Conservation (phyloP, 2,888 invertebrate genomes). For the Urechis unicinctus region DNA sequence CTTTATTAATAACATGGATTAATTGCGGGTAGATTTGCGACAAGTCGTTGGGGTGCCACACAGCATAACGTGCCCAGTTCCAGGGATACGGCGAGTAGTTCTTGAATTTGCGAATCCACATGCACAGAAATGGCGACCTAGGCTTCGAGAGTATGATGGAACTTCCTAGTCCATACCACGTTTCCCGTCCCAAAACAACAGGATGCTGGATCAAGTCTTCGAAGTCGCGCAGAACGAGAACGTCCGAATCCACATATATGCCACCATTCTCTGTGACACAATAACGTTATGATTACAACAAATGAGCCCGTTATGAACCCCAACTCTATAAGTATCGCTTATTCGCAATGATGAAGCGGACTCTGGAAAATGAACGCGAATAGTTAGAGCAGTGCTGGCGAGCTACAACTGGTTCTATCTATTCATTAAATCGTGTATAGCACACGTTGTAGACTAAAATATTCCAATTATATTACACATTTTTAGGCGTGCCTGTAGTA, state of each 20-base stretch:
- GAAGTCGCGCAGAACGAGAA: constrained; percentile 16
- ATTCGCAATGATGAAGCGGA: too few relatives aligned
- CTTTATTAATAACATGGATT: constrained; percentile 14
- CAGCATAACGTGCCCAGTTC: constrained; percentile 12
- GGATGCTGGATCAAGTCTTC: constrained; percentile 9
- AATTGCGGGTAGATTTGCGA: constrained; percentile 7
- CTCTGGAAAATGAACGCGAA: too few relatives aligned
- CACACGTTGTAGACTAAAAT: too few relatives aligned
- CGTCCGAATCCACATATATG: constrained; percentile 20
- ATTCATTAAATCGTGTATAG: too few relatives aligned
- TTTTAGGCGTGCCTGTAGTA: too few relatives aligned
- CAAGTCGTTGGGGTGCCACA: constrained; percentile 4
- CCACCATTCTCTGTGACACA: constrained; percentile 10
- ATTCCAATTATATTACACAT: too few relatives aligned
- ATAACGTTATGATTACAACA: neutral
- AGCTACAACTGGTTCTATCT: too few relatives aligned
- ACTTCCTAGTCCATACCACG: constrained; percentile 8
- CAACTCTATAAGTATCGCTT: too few relatives aligned
- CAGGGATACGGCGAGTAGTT: constrained; percentile 7
- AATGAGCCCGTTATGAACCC: neutral
- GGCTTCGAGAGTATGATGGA: constrained; percentile 11
- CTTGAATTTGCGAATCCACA: constrained; percentile 13
- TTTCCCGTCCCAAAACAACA: constrained; percentile 16
- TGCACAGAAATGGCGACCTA: constrained; percentile 12
- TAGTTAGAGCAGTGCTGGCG: too few relatives aligned